Evolutionary conservation across 2,888 invertebrate genomes (phyloP).

Genomic region (Rhogogaster chlorosoma): DNA sequence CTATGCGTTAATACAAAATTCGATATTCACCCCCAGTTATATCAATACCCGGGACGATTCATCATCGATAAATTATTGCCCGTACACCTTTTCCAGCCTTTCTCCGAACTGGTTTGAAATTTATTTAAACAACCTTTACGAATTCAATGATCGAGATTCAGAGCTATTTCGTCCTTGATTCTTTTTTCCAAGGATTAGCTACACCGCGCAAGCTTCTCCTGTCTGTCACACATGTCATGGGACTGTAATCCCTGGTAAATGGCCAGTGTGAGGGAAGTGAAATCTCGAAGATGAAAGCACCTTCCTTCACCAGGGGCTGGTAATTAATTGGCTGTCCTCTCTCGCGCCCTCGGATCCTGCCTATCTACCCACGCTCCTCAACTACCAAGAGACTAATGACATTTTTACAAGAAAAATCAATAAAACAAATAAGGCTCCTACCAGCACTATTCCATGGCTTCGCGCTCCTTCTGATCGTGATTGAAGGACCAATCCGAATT

Average conservation of each 20-base stretch:
- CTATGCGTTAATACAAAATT: not conserved
- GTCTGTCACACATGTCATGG: constrained; percentile 46
- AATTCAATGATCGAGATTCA: too few species aligned
- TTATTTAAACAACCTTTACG: too few species aligned
- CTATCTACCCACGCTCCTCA: not conserved
- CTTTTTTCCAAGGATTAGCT: not conserved
- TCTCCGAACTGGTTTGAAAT: not conserved
- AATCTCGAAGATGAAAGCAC: constrained; percentile 63
- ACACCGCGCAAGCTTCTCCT: not conserved
- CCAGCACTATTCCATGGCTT: not conserved
- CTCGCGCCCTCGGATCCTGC: not conserved
- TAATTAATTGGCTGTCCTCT: constrained; percentile 65
- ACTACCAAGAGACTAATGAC: constrained; percentile 55
- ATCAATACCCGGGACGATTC: not conserved
- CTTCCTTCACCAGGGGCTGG: not conserved
- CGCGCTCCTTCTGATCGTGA: not conserved
- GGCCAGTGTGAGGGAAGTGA: constrained; percentile 56
- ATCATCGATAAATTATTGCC: not conserved
- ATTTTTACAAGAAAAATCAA: constrained; percentile 56
- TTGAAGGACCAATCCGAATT: not conserved
- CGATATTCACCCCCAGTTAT: constrained; percentile 18
- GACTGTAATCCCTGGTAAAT: constrained; percentile 60
- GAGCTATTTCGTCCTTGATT: not conserved
- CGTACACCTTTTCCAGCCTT: not conserved
- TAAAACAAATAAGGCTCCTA: constrained; percentile 35